Percentiles rank a stretch among this genome's conserved stretches.
Conservation (phyloP, 2,888 invertebrate genomes). For the Siphonodentalium dalli region DNA sequence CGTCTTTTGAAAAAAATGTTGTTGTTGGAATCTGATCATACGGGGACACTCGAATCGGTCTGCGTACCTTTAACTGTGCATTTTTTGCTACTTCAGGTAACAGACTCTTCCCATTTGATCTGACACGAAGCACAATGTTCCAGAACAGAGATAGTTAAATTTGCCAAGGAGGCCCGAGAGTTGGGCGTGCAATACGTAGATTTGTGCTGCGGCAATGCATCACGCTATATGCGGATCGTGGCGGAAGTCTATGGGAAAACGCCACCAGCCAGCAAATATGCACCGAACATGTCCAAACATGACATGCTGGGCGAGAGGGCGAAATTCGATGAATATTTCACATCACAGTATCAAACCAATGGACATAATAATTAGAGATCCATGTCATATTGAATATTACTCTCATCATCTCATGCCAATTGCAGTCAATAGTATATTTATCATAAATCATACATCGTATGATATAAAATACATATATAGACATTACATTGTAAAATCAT, state of each 20-base stretch:
- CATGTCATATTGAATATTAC: too few species aligned
- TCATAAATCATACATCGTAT: too few species aligned
- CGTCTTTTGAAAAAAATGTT: too few species aligned
- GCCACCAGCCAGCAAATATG: slow-evolving; percentile 39
- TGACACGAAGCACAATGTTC: slow-evolving; percentile 29
- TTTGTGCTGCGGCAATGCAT: slow-evolving; percentile 47
- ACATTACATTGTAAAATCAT: too few species aligned
- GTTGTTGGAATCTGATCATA: too few species aligned
- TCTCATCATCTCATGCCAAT: too few species aligned
- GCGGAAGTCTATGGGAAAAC: slow-evolving; percentile 38
- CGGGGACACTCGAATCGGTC: too few species aligned
- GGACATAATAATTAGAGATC: too few species aligned
- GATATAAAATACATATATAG: too few species aligned
- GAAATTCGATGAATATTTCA: slow-evolving; percentile 18
- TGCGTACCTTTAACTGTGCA: too few species aligned
- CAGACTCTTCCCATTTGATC: slow-evolving; percentile 36
- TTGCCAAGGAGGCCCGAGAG: slow-evolving; percentile 34
- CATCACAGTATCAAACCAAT: too few species aligned
- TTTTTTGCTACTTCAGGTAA: slow-evolving; percentile 28
- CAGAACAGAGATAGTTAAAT: slow-evolving; percentile 32
- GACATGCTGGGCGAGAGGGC: slow-evolving; percentile 29
- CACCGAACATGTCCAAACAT: slow-evolving; percentile 42
- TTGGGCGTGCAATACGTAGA: slow-evolving; percentile 46
- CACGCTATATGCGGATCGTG: slow-evolving; percentile 38
- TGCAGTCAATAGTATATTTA: too few species aligned